These are phyloP conservation scores for Vanacampus margaritifer DNA, from an alignment of 2,113 vertebrate species.

Conservation along the genomic window DNA sequence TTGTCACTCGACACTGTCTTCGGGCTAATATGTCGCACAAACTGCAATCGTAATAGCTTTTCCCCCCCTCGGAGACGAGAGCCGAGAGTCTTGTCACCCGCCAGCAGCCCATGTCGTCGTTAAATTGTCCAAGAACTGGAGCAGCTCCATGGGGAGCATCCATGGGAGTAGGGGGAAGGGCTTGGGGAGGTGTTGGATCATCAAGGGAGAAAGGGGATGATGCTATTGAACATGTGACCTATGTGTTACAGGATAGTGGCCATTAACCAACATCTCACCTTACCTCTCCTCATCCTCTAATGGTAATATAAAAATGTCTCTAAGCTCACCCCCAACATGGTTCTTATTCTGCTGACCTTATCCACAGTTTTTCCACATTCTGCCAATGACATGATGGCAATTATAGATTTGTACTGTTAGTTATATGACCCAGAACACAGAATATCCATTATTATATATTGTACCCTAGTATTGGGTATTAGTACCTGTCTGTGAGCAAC, in stretches of 20 bases:
- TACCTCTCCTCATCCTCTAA: not conserved
- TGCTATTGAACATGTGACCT: conserved; percentile 1
- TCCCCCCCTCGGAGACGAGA: not conserved
- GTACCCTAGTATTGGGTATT: too few relatives aligned
- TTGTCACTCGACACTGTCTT: conserved; percentile 11
- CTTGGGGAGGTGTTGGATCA: not conserved
- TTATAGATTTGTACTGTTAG: not conserved
- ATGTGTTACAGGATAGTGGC: not conserved
- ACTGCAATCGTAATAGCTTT: conserved; percentile 24
- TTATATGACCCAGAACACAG: not conserved
- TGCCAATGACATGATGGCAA: not conserved
- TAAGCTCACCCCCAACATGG: not conserved
- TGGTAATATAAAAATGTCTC: not conserved
- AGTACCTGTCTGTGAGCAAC: too few relatives aligned
- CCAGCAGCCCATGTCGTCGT: not conserved
- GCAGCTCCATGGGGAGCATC: too few relatives aligned
- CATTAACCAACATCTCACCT: conserved; percentile 2
- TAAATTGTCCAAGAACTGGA: conserved; percentile 2
- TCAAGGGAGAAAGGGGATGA: not conserved
- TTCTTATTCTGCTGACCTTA: not conserved
- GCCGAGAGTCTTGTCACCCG: not conserved
- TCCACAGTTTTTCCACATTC: not conserved
- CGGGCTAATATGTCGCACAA: conserved; percentile 5
- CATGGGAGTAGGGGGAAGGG: not conserved
- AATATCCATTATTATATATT: not conserved